phyloP scores from a whole-genome alignment of 1,140 invertebrate genomes.

The Euschistus heros region DNA sequence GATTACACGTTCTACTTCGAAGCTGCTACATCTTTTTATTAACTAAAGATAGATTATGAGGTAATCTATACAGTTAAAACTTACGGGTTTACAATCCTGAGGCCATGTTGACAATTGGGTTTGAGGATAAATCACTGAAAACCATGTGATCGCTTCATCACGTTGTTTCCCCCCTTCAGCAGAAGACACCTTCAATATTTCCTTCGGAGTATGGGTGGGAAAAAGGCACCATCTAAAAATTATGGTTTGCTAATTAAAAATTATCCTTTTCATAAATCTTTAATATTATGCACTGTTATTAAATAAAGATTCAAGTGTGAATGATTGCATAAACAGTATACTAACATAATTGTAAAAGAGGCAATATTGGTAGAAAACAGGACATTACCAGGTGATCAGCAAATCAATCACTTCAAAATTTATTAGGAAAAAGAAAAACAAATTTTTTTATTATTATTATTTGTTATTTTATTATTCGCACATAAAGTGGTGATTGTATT shows the following conservation, averaged over 20 bases:
- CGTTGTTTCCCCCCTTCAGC: slow-evolving; percentile 87
- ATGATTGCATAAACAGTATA: background rate
- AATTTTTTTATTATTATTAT: no score
- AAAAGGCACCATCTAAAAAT: slow-evolving; percentile 87
- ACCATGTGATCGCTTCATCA: slow-evolving; percentile 98
- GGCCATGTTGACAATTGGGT: slow-evolving; percentile 86
- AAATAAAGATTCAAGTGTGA: background rate
- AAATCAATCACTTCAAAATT: no score
- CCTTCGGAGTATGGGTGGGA: slow-evolving; percentile 91
- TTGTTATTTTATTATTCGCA: no score
- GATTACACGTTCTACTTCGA: no score
- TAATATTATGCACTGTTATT: background rate
- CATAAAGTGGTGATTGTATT: no score
- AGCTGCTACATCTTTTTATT: no score
- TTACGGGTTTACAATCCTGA: slow-evolving; percentile 73
- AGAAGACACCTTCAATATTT: slow-evolving; percentile 82
- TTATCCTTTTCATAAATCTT: background rate
- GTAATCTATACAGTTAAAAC: slow-evolving; percentile 26
- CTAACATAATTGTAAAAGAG: no score
- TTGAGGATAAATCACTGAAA: slow-evolving; percentile 90
- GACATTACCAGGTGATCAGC: no score
- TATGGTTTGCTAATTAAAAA: background rate
- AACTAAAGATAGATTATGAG: no score
- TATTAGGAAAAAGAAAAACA: no score
- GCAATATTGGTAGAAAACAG: no score